Base-by-base conservation (phyloP, 1,140 invertebrate genomes). In the Drosophila teissieri region DNA sequence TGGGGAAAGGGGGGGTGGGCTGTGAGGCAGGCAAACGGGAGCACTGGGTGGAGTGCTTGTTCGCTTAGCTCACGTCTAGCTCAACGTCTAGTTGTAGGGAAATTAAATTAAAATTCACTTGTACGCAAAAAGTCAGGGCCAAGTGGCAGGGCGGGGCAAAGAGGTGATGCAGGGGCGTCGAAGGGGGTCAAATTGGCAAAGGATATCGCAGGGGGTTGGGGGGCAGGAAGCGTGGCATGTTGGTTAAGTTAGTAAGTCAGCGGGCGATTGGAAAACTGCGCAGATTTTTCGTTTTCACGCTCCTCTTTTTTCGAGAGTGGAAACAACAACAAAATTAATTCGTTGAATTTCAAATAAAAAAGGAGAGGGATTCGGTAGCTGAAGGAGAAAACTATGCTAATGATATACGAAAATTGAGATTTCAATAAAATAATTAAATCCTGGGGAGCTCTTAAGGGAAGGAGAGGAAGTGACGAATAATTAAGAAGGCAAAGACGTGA, bases 71-170 rank as follows among this genome's bases (percentile, higher is more conserved):
- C 80, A 88, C 83, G 79, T 88, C 83, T 86, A 76, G 81, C 79
- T 83, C 83, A 83, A 76, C 79, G 83, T 86, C 79, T 86, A 88
- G 83, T 89, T 83, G 70, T 83, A 89, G 79, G 83, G 84, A 86
- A 86, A 86, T 88, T 86, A 86, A 86, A 86, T 86, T 86, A 86
- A 86, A 86, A 86, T 86, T 86, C 83, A 86, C 84, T 86, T 86
- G 83, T 83, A 89, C 84, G 67, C 76, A 83, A 79, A 70, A 76
- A 86, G 83, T 76, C 79, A 69, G 65, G 75, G 75, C 78, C 49
- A 62, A 72, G 65, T 72, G 56, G 45, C 61, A 68, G 37, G 49
- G 56, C 48, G 64, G 45, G 73, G 39, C 48, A 56, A 24, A 45
- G 49, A 58, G 52, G 46, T 40, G 34, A 27, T 14, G 0, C 22